Evolutionary conservation across 1,140 invertebrate species (phyloP), one percentile per base, ranked within the genome.

Genomic region (Aphaenogaster rudis): DNA sequence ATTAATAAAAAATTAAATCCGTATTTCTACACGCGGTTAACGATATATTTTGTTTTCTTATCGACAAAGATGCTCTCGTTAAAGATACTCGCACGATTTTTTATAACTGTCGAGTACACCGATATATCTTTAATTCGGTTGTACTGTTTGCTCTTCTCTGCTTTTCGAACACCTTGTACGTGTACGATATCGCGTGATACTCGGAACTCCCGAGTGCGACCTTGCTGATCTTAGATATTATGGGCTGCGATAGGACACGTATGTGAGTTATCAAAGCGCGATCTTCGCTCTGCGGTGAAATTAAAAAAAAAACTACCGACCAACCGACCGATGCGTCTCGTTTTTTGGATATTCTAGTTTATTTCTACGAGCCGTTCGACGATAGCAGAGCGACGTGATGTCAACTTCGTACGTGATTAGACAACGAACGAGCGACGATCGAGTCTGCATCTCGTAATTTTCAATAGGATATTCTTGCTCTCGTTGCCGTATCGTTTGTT

Each of bases 191-290:
- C 79, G 86, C 86, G 88, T 78, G 88, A 76, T 88, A 86, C 86
- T 72, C 45, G 74, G 81, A 91, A 87, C 79, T 67, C 74, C 79
- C 67, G 72, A 74, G 80, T 77, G 77, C 90, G 91, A 88, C 90
- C 90, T 91, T 91, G 88, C 87, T 89, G 91, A 92, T 92, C 86
- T 87, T 87, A 88, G 88, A 90, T 90, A 87, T 52, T 33, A 45
- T 28, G 45, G 17, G 11, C 54, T 17, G 76, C 84, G 88, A 91
- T 91, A 91, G 74, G 79, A 87, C 90, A 91, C 90, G 90, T 91
- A 89, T 45, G 50, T 74, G 87, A 66, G 86, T 85, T 87, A 91
- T 91, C 90, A 59, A 66, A 45, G 33, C 52, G 59, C 87, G 87
- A 91, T 91, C 77, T 86, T 61, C 45, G 54, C 48, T 45, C 36